phyloP scores from a whole-genome alignment of 2,113 vertebrate species.

The Sceloporus undulatus region DNA sequence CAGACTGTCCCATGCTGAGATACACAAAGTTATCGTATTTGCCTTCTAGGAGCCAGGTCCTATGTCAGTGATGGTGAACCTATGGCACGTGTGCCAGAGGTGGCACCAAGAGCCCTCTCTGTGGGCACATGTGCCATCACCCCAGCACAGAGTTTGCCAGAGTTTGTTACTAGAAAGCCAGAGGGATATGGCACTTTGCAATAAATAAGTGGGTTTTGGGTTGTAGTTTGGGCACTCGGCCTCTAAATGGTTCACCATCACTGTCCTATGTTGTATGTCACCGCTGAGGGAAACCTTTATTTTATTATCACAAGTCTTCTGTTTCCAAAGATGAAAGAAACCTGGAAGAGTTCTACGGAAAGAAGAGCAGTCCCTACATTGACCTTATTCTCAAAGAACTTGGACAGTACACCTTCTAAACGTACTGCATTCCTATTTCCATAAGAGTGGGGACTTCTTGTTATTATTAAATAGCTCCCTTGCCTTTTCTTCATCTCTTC shows the following conservation, averaged over 20 bases:
- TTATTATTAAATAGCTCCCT: neutral
- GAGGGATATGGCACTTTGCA: too few relatives aligned
- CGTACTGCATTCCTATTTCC: constrained; percentile 1
- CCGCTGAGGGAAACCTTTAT: neutral
- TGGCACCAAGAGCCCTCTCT: too few relatives aligned
- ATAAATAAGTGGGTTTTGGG: too few relatives aligned
- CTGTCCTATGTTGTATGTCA: neutral
- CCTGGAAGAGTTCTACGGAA: neutral
- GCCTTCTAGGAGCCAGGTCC: neutral
- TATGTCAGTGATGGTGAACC: too few relatives aligned
- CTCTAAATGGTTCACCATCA: too few relatives aligned
- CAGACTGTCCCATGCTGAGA: neutral
- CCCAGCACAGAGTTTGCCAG: too few relatives aligned
- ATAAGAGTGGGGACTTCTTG: neutral
- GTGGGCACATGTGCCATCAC: too few relatives aligned
- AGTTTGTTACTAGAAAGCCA: too few relatives aligned
- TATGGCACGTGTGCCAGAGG: too few relatives aligned
- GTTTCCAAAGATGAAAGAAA: neutral
- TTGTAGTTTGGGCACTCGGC: too few relatives aligned
- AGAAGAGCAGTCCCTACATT: neutral
- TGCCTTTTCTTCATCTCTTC: constrained; percentile 19
- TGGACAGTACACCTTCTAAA: neutral
- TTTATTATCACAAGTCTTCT: neutral
- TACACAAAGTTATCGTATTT: neutral
- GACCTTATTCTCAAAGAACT: neutral